These are phyloP conservation scores for Campoplex capitator DNA, from an alignment of 2,888 invertebrate genomes.

Conservation along the genomic window DNA sequence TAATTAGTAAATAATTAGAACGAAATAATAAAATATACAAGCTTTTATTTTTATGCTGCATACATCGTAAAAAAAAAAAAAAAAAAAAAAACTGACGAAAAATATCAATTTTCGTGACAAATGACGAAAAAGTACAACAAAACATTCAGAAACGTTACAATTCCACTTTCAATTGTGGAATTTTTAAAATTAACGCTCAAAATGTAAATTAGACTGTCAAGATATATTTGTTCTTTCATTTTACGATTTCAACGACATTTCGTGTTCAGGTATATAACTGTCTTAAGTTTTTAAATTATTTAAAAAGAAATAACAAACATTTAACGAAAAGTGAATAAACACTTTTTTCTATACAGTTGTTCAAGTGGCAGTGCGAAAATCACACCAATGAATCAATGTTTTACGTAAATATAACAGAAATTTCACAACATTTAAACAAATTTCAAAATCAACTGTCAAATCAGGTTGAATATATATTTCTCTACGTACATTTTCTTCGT, in stretches of 20 bases:
- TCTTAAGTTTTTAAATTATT: background rate
- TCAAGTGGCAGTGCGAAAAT: background rate
- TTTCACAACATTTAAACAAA: background rate
- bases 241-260: too few species aligned
- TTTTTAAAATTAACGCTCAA: too few species aligned
- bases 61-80: background rate
- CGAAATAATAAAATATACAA: background rate
- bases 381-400: background rate
- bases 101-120: background rate
- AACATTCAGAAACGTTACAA: background rate
- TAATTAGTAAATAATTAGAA: background rate
- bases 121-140: background rate
- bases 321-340: background rate
- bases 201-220: background rate
- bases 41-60: background rate
- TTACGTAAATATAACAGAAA: background rate
- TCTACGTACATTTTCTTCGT: background rate
- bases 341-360: background rate
- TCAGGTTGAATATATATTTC: background rate
- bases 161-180: background rate
- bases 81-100: background rate
- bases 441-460: background rate
- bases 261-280: background rate
- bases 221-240: background rate
- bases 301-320: background rate